phyloP scores from a whole-genome alignment of 2,888 invertebrate genomes.

The Gastracanthus pulcherrimus region DNA sequence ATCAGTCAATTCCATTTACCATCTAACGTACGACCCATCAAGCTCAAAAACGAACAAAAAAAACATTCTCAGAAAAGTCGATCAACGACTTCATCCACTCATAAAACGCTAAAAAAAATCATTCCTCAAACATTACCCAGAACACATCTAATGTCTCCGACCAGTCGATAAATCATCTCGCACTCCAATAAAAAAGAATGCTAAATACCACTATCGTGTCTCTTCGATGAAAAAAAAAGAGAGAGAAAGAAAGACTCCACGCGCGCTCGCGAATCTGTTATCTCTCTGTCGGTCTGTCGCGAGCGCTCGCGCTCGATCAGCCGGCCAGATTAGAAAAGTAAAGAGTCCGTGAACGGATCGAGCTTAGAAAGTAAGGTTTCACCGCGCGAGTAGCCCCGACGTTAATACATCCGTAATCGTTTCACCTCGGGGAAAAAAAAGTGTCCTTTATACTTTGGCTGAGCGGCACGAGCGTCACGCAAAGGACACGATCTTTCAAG shows the following conservation, averaged over 20 bases:
- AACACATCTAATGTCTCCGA: not conserved
- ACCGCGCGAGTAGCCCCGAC: too few species aligned
- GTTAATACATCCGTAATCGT: conserved; percentile 13
- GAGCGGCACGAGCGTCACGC: not conserved
- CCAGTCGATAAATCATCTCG: conserved; percentile 6
- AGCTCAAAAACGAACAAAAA: not conserved
- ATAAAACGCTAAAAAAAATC: not conserved
- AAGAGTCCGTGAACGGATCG: not conserved
- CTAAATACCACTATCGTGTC: not conserved
- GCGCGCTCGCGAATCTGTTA: not conserved
- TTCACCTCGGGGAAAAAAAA: not conserved
- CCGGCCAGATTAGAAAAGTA: not conserved
- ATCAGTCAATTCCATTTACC: not conserved
- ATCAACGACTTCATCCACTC: not conserved
- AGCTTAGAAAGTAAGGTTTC: conserved; percentile 1
- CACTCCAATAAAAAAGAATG: not conserved
- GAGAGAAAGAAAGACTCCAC: not conserved
- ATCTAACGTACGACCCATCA: too few species aligned
- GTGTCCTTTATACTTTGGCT: not conserved
- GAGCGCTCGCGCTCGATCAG: not conserved
- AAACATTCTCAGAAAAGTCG: not conserved
- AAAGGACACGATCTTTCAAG: not conserved
- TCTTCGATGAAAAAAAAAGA: not conserved
- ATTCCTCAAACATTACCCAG: not conserved
- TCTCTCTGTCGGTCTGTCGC: not conserved